Evolutionary conservation across 2,113 vertebrate species (phyloP).

Genomic region (Fulica atra): DNA sequence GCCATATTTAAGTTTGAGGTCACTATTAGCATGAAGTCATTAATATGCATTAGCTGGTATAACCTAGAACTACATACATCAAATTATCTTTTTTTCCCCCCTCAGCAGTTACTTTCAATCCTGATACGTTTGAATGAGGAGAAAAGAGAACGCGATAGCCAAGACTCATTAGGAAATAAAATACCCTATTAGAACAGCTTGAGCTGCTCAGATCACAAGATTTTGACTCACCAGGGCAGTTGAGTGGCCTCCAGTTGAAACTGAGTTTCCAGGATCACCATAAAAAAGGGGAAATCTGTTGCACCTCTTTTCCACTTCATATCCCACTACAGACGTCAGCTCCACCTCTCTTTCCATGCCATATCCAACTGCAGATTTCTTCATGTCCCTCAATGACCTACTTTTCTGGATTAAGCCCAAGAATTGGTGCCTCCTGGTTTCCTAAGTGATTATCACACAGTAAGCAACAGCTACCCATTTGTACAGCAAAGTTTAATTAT

Average conservation of each 20-base stretch:
- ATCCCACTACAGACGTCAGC: not conserved
- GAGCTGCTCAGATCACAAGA: not conserved
- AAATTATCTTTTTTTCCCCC: not conserved
- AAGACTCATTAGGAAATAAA: conserved; percentile 21
- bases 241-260: not conserved
- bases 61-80: not conserved
- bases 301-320: not conserved
- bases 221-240: not conserved
- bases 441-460: not conserved
- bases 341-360: not conserved
- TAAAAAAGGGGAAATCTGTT: not conserved
- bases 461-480: not conserved
- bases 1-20: not conserved
- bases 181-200: not conserved
- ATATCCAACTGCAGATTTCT: not conserved
- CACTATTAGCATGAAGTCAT: conserved; percentile 26
- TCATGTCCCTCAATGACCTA: not conserved
- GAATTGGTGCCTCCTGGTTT: not conserved
- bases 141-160: not conserved
- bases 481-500: not conserved
- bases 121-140: not conserved
- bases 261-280: not conserved
- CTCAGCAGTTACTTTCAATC: conserved; percentile 16
- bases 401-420: not conserved
- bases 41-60: conserved; percentile 15